Evolutionary conservation across 2,888 invertebrate genomes (phyloP), one percentile per base, ranked within the genome.

Genomic region (Trichogramma dendrolimi): DNA sequence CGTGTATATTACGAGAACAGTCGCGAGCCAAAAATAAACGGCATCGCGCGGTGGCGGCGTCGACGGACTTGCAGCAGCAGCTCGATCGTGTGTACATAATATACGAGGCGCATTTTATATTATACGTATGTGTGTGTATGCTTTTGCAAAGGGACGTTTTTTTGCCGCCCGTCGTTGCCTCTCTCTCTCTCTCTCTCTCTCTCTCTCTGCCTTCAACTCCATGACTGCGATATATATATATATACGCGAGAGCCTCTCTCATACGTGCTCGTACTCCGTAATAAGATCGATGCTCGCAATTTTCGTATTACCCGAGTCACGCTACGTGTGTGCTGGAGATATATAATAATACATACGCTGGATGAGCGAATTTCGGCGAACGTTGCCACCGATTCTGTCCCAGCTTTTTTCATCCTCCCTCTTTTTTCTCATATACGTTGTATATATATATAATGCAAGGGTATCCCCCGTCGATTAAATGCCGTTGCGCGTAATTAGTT

Each of bases 221-320:
- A 51, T 51, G 55, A 2, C 42, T 27, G 49, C 56, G 49, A 38
- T 57, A 50, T 50, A 40, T 57, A 56, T 55, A 55, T 55, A 55
- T 55, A 72, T 71, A 68, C 68, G 60, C 70, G 66, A 62, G 67
- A 64, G 67, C 64, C 50, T 64, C 64, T 70, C 70, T 67, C 68
- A 66, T 69, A 67, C 69, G 65, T 67, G 68, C 60, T 60, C 68
- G 57, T 63, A 62, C 64, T 66, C 60, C 60, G 55, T 64, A 71
- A 71, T 65, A 67, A 71, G 68, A 67, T 62, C 65, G 27, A 27
- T 27, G 27, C 27, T 27, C 27, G 27, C 27, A 27, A 27, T 27
- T 27, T 27, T 27, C 27, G 27, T 27, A 27, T 27, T 27, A 27
- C 27, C 27, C 27, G 27, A 27, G 27, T 27, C 27, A 27, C 27